These are phyloP conservation scores for Agonopterix subpropinquella DNA, from an alignment of 2,888 invertebrate genomes.

Conservation along the genomic window DNA sequence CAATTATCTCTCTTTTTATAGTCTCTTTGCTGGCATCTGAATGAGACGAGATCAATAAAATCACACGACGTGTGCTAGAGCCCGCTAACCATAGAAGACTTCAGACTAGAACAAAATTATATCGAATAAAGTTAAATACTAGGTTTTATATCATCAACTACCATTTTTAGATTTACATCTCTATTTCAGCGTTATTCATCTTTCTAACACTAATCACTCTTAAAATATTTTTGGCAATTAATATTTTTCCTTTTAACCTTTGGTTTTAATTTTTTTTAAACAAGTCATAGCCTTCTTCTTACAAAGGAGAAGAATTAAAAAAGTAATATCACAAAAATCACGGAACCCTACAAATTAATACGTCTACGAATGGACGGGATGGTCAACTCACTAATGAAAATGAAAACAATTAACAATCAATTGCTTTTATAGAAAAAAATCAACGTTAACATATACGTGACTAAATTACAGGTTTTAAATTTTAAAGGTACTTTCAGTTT, in stretches of 20 bases:
- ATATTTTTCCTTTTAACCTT: conserved; percentile 19
- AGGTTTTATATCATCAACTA: conserved; percentile 14
- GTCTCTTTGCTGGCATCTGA: too few species aligned
- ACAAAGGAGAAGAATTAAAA: conserved; percentile 30
- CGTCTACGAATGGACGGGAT: conserved; percentile 62
- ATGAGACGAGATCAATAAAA: too few species aligned
- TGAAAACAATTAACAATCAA: conserved; percentile 24
- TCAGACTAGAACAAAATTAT: conserved; percentile 38
- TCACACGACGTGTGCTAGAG: too few species aligned
- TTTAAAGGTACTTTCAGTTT: conserved; percentile 11
- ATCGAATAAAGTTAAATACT: conserved; percentile 17
- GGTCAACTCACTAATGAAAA: conserved; percentile 56
- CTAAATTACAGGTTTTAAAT: conserved; percentile 8
- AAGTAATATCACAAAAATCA: conserved; percentile 20
- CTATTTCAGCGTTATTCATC: conserved; percentile 11
- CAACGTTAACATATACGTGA: conserved; percentile 10
- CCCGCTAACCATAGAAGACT: conserved; percentile 27
- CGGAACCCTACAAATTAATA: conserved; percentile 39
- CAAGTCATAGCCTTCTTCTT: conserved; percentile 34
- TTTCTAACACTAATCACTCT: conserved; percentile 29
- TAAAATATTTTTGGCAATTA: conserved; percentile 32
- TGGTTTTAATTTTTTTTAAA: conserved; percentile 16
- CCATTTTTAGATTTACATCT: conserved; percentile 12
- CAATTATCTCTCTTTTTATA: too few species aligned
- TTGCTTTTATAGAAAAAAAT: conserved; percentile 25